A percentile compares a stretch with the other conserved stretches of the same genome.
Conservation (phyloP, 2,888 invertebrate species). For the Gandaritis pyraliata region DNA sequence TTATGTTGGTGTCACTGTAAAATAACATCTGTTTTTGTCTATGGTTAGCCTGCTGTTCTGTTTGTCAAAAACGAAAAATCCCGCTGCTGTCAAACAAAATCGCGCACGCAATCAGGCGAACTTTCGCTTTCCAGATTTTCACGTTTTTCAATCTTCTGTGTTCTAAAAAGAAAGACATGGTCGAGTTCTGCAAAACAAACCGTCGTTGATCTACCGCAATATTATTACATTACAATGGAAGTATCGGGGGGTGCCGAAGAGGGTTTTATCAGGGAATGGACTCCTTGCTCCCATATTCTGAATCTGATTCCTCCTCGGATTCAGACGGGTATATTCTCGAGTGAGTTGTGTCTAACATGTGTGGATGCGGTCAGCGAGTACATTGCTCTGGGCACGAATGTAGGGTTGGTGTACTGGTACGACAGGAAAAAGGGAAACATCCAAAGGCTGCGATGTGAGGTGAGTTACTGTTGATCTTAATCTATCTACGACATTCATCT, state of each 20-base stretch:
- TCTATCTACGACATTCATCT: conserved; percentile 27
- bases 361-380: conserved; percentile 92
- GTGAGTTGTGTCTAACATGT: conserved; percentile 91
- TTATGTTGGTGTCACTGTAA: too few species aligned
- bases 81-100: too few species aligned
- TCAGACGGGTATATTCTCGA: conserved; percentile 90
- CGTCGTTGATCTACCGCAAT: conserved; percentile 10
- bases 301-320: conserved; percentile 90
- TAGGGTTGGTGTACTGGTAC: conserved; percentile 94
- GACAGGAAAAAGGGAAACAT: conserved; percentile 90
- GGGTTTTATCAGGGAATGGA: conserved; percentile 90
- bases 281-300: conserved; percentile 89
- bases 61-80: too few species aligned
- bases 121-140: conserved; percentile 36
- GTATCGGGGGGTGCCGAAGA: conserved; percentile 74
- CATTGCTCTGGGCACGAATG: conserved; percentile 93
- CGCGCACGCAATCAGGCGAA: conserved; percentile 3
- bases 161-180: conserved; percentile 38
- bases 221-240: conserved; percentile 64
- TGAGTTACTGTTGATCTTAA: conserved; percentile 62
- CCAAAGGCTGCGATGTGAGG: conserved; percentile 92
- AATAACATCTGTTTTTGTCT: too few species aligned
- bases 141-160: neutral
- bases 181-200: conserved; percentile 33
- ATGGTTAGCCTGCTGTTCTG: too few species aligned